These are phyloP conservation scores for Rallus limicola DNA, from an alignment of 2,113 vertebrate genomes.

Conservation along the genomic window DNA sequence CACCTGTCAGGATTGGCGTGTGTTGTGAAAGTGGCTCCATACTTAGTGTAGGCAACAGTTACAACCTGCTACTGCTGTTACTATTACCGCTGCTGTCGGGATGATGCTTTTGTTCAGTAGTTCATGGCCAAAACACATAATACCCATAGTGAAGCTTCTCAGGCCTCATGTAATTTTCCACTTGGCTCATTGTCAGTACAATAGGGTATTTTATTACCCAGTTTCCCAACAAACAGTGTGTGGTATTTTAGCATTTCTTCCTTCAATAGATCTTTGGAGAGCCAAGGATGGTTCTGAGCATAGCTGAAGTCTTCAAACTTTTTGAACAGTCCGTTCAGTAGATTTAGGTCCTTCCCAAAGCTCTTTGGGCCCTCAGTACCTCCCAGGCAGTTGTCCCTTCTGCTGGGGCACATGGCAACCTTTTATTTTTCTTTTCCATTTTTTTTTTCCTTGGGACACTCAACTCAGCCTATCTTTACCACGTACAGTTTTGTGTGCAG, in stretches of 20 bases:
- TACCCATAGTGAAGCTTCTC: neutral
- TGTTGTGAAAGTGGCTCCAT: neutral
- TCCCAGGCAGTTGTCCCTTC: neutral
- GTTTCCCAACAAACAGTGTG: neutral
- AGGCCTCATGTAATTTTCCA: neutral
- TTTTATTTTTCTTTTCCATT: neutral
- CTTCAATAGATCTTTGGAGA: neutral
- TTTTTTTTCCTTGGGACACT: neutral
- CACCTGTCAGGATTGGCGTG: neutral
- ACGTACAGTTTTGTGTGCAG: fast-evolving
- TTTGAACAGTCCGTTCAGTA: neutral
- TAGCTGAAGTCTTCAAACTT: neutral
- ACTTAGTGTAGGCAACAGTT: neutral
- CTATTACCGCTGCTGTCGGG: neutral
- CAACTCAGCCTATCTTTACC: fast-evolving
- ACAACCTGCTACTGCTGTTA: neutral
- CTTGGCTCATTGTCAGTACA: neutral
- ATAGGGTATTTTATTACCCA: neutral
- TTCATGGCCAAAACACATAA: neutral
- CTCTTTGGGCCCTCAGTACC: neutral
- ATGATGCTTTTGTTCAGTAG: neutral
- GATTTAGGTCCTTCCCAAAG: neutral
- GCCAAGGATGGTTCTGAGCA: neutral
- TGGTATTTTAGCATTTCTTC: neutral
- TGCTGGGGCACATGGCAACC: neutral